Evolutionary conservation across 2,113 vertebrate species (phyloP).

Genomic region (Dicentrarchus labrax): DNA sequence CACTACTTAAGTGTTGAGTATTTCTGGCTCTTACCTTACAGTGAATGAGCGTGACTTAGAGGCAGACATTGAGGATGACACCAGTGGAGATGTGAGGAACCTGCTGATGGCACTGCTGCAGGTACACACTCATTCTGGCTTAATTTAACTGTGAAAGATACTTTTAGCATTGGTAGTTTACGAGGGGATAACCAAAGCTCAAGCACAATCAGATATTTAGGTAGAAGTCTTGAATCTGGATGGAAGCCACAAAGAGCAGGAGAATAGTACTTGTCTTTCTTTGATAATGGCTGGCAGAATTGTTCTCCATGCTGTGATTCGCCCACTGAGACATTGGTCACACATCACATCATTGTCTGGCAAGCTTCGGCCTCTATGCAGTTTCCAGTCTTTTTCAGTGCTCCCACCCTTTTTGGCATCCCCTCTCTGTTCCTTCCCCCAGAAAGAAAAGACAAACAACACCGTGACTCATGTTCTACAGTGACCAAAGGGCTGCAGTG

Average conservation of each 20-base stretch:
- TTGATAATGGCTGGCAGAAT: conserved; percentile 11
- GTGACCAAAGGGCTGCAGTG: neutral
- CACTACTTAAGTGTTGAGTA: neutral
- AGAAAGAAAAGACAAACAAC: conserved; percentile 42
- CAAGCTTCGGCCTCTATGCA: conserved; percentile 17
- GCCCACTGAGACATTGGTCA: conserved; percentile 53
- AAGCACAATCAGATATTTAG: neutral
- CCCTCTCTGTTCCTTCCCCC: conserved; percentile 45
- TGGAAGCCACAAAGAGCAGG: neutral
- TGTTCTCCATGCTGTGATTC: conserved; percentile 38
- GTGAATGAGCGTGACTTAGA: conserved; percentile 82
- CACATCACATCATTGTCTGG: conserved; percentile 59
- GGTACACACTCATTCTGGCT: conserved; percentile 59
- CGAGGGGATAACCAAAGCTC: neutral
- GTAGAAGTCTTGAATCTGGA: neutral
- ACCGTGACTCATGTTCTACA: conserved; percentile 55
- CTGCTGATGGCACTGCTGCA: conserved; percentile 81
- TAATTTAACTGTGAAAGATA: neutral
- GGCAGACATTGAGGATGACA: conserved; percentile 85
- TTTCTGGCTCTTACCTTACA: conserved; percentile 36
- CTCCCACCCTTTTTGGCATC: conserved; percentile 41
- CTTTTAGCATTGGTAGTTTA: neutral
- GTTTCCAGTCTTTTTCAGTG: neutral
- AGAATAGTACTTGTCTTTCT: neutral
- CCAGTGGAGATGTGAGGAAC: conserved; percentile 86